Evolutionary conservation across 2,113 vertebrate genomes (phyloP), one percentile per base, ranked within the genome.

Genomic region (Amphilophus citrinellus): DNA sequence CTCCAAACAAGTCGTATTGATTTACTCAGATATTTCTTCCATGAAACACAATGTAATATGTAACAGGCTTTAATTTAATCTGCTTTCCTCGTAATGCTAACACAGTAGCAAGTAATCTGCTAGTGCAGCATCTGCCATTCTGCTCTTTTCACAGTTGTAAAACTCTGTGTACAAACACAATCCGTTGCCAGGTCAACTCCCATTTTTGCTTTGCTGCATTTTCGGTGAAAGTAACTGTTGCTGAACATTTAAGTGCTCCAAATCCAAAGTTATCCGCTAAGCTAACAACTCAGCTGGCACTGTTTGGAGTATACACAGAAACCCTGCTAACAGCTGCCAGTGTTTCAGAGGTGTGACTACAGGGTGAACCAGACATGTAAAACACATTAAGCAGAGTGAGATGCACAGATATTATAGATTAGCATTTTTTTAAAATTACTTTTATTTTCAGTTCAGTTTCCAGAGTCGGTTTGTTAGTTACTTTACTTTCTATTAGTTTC

Each of bases 41-140:
- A 32, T 73, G 66, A 32, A 73, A 73, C 66, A 53, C 66, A 71
- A 71, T 53, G 50, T 73, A 53, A 53, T 73, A 73, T 53, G 24
- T 73, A 73, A 20, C 24, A 73, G 66, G 44, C 10, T 53, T 53
- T 73, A 18, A 53, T 73, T 73, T 30, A 73, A 73, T 53, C 66
- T 73, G 44, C 44, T 53, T 53, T 20, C 66, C 50, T 53, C 27
- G 30, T 20, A 73, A 71, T 53, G 66, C 66, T 47, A 73, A 47
- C 44, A 53, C 24, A 53, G 44, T 73, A 73, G 27, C 44, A 73
- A 73, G 44, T 73, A 56, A 73, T 73, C 68, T 73, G 47, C 10
- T 47, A 53, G 68, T 32, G 17, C 10, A 56, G 68, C 47, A 32
- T 53, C 44, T 73, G 68, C 32, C 68, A 32, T 73, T 73, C 30